Percentiles rank a stretch among this genome's conserved stretches.
Conservation (phyloP, 2,797 vertebrate species). For the Notoglanidium macrostoma region DNA sequence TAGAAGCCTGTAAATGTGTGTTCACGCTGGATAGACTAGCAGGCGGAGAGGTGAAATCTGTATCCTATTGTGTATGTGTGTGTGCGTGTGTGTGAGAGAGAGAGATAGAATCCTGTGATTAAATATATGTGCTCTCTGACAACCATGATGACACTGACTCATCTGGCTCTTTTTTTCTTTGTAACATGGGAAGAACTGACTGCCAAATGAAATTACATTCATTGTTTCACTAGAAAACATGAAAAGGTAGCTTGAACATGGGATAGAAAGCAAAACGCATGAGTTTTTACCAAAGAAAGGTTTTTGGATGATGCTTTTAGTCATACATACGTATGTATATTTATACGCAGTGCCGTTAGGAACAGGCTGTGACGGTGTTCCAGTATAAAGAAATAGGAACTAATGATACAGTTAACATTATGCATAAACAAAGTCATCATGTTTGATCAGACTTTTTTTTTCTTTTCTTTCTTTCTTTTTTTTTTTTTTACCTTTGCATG, state of each 20-base stretch:
- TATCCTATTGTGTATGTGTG: constrained; percentile 20
- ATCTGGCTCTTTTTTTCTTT: constrained; percentile 3
- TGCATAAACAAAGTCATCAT: not conserved
- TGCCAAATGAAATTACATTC: constrained; percentile 19
- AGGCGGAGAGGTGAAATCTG: constrained; percentile 1
- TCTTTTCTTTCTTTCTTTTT: too few relatives aligned
- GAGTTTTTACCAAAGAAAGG: not conserved
- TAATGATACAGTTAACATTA: not conserved
- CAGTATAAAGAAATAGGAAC: not conserved
- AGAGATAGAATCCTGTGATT: constrained; percentile 25
- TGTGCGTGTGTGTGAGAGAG: not conserved
- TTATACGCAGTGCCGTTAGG: not conserved
- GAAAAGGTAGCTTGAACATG: not conserved
- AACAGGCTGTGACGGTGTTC: not conserved
- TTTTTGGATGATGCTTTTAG: not conserved
- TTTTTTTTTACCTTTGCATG: not conserved
- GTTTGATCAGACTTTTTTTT: not conserved
- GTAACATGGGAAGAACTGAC: not conserved
- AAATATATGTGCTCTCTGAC: constrained; percentile 36
- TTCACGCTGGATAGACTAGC: constrained; percentile 33
- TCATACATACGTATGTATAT: not conserved
- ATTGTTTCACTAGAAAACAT: not conserved
- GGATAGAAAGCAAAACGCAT: constrained; percentile 5
- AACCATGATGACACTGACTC: constrained; percentile 40
- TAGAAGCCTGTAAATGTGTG: constrained; percentile 44